Base-by-base conservation (phyloP, 35 echinoderm and acorn worm genomes). In the Strongylocentrotus purpuratus region DNA sequence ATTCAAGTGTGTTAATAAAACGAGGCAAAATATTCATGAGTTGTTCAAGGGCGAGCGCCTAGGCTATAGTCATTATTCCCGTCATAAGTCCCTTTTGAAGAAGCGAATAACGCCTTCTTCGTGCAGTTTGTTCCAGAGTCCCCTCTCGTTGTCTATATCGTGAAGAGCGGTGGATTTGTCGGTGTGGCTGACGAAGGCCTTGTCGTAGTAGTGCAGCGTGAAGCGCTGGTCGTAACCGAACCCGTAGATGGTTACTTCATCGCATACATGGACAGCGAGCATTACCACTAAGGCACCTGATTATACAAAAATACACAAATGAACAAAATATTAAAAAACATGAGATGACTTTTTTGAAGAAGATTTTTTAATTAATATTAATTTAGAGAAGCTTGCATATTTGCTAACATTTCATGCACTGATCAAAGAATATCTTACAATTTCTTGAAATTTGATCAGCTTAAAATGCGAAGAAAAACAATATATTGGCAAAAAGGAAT, bases 201-300 rank as follows among this genome's bases (percentile, higher is more conserved):
- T 95, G 95, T 99, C 98, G 94, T 99, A 99, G 90, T 99, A 99
- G 92, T 99, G 98, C 14, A 99, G 94, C 28, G 98, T 97, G 55
- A 99, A 99, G 47, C 98, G 95, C 25, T 95, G 50, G 92, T 99
- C 98, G 31, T 99, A 99, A 88, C 98, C 98, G 31, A 99, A 99
- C 18, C 98, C 98, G 85, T 99, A 99, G 94, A 99, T 97, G 94
- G 92, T 94, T 58, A 99, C 98, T 46, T 99, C 98, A 33, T 99
- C 97, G 46, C 98, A 99, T 46, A 99, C 47, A 87, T 99, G 98
- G 12, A 99, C 94, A 28, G 98, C 97, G 13, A 98, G 92, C 88
- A 99, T 96, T 10, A 97, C 96, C 3, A 97, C 94, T 32, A 99
- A 95, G 45, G 98, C 98, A 87, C 98, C 98, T 99, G 97, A 28